Percentiles rank a stretch among this genome's conserved stretches.
Evolutionary conservation across 2,888 invertebrate genomes (phyloP).

Genomic region (Ceramica pisi): DNA sequence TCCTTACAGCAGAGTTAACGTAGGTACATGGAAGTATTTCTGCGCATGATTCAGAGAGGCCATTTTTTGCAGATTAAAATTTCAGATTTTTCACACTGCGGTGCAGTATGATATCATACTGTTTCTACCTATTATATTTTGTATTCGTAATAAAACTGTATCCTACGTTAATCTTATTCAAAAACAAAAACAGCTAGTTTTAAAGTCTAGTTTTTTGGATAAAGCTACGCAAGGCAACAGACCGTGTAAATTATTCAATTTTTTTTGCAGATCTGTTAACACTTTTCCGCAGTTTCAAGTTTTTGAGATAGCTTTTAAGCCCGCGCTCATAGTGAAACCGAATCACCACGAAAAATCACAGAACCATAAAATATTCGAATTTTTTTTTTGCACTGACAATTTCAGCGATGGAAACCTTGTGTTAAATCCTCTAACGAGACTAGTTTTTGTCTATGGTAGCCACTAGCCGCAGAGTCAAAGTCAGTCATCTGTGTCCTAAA

Average conservation of each 20-base stretch:
- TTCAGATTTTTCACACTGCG: slow-evolving; percentile 51
- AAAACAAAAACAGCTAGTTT: slow-evolving; percentile 2
- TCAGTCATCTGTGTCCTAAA: slow-evolving; percentile 75
- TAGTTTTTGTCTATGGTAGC: slow-evolving; percentile 44
- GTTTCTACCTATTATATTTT: neutral
- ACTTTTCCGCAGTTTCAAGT: slow-evolving; percentile 12
- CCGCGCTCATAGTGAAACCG: neutral
- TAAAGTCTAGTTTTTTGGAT: slow-evolving; percentile 20
- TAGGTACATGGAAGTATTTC: slow-evolving; percentile 52
- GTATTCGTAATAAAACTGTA: neutral
- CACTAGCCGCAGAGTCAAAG: slow-evolving; percentile 62
- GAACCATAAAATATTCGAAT: slow-evolving; percentile 40
- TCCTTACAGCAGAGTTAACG: slow-evolving; percentile 69
- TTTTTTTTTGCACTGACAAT: slow-evolving; percentile 30
- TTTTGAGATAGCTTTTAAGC: slow-evolving; percentile 12
- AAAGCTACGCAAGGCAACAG: slow-evolving; percentile 19
- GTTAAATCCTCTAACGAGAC: slow-evolving; percentile 41
- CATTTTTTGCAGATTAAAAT: slow-evolving; percentile 57
- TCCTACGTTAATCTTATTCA: neutral
- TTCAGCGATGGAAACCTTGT: slow-evolving; percentile 29
- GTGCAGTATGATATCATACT: slow-evolving; percentile 28
- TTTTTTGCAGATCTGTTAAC: slow-evolving; percentile 23
- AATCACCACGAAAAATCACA: slow-evolving; percentile 24
- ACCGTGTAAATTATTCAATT: slow-evolving; percentile 40
- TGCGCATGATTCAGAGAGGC: slow-evolving; percentile 55